phyloP scores from a whole-genome alignment of 2,888 invertebrate species.

The Nomada fucata region DNA sequence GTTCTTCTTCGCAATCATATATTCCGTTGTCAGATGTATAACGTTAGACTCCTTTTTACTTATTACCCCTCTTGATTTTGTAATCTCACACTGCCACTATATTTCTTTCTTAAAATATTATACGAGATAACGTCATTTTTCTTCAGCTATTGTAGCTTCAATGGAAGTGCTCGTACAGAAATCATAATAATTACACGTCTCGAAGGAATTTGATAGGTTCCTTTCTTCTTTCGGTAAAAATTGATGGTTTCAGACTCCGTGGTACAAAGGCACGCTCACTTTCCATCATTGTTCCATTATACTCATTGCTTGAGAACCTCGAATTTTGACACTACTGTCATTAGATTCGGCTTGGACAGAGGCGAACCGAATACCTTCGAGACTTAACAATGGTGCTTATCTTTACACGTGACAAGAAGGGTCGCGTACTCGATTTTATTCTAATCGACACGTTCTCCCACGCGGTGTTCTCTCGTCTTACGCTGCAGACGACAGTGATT shows the following conservation, averaged over 20 bases:
- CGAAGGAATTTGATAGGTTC: conserved; percentile 4
- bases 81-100: not conserved
- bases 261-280: conserved; percentile 18
- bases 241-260: conserved; percentile 26
- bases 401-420: conserved; percentile 52
- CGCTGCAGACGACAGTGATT: conserved; percentile 70
- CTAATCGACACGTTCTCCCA: conserved; percentile 52
- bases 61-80: not conserved
- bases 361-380: conserved; percentile 44
- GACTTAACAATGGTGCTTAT: conserved; percentile 58
- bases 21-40: conserved; percentile 7
- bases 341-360: conserved; percentile 48
- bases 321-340: conserved; percentile 63
- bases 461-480: conserved; percentile 58
- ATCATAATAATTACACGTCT: not conserved
- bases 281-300: conserved; percentile 48
- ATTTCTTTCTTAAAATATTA: not conserved
- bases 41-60: no score
- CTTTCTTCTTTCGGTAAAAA: conserved; percentile 15
- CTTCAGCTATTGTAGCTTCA: not conserved
- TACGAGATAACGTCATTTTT: not conserved
- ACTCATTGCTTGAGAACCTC: conserved; percentile 45
- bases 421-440: conserved; percentile 63
- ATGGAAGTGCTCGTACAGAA: not conserved
- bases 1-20: conserved; percentile 23